Evolutionary conservation across 2,888 invertebrate species (phyloP).

Genomic region (Drosophila fungiperda): DNA sequence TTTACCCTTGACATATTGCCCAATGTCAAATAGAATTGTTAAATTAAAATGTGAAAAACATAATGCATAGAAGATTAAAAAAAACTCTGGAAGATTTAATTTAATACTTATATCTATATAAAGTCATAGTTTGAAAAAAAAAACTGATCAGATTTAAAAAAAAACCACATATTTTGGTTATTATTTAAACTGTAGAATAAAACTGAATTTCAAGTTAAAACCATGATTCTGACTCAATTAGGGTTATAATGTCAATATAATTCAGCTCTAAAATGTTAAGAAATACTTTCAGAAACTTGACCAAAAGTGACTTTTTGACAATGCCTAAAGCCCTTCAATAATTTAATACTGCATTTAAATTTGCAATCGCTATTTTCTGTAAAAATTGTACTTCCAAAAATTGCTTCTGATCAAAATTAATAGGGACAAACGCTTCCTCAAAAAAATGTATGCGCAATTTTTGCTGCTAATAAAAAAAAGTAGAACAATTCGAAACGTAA

Average conservation of each 20-base stretch:
- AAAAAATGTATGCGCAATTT: conserved; percentile 41
- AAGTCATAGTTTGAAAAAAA: background rate
- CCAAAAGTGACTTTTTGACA: too few species aligned
- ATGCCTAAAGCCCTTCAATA: accelerated
- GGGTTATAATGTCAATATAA: too few species aligned
- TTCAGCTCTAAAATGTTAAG: background rate
- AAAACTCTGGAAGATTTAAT: too few species aligned
- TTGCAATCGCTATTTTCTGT: background rate
- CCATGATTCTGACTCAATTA: background rate
- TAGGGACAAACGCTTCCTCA: background rate
- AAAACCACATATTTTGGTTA: background rate
- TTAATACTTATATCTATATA: background rate
- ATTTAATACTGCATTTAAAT: background rate
- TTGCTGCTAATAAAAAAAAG: background rate
- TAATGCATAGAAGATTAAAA: background rate
- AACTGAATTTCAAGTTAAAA: background rate
- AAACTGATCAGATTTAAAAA: background rate
- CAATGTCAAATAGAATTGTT: conserved; percentile 66
- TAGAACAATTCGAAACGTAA: conserved; percentile 16
- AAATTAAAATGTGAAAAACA: conserved; percentile 32
- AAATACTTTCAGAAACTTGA: background rate
- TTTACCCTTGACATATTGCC: conserved; percentile 64
- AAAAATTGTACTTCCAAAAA: background rate
- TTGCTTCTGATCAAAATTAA: background rate
- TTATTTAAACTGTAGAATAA: conserved; percentile 7